Percentiles rank a stretch among this genome's conserved stretches.
Evolutionary conservation across 2,113 vertebrate species (phyloP).

Genomic region (Bolborhynchus lineola): DNA sequence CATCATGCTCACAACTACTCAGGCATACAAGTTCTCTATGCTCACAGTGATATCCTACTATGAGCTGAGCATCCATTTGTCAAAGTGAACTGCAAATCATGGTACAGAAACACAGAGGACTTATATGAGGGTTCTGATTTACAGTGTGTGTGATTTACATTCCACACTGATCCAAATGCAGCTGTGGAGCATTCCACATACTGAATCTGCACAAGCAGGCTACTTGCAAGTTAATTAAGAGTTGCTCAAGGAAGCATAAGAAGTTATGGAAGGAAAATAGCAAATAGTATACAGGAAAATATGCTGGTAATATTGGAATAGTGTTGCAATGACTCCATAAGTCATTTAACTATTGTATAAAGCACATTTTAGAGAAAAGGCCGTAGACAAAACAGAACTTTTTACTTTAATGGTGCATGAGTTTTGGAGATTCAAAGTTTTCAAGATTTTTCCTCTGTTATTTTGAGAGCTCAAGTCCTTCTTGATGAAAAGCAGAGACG

Average conservation of each 20-base stretch:
- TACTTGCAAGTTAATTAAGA: neutral
- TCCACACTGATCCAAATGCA: neutral
- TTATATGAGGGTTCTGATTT: neutral
- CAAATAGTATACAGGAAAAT: neutral
- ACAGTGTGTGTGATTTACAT: neutral
- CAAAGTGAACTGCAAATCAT: neutral
- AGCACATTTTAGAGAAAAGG: neutral
- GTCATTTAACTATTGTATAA: neutral
- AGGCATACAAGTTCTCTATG: neutral
- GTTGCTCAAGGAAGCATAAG: neutral
- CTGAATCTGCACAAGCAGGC: neutral
- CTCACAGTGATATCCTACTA: neutral
- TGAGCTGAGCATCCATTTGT: neutral
- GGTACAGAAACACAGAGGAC: neutral
- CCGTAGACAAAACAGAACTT: neutral
- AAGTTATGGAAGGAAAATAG: neutral
- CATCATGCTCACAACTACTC: neutral
- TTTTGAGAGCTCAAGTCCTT: neutral
- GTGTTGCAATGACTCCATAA: neutral
- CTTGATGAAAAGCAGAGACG: neutral
- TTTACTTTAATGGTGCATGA: neutral
- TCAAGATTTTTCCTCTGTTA: neutral
- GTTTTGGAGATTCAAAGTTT: neutral
- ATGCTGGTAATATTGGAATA: neutral
- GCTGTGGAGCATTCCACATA: neutral